Percentiles rank a stretch among this genome's conserved stretches.
Conservation (phyloP, 2,888 invertebrate species). For the Microplitis manilae region DNA sequence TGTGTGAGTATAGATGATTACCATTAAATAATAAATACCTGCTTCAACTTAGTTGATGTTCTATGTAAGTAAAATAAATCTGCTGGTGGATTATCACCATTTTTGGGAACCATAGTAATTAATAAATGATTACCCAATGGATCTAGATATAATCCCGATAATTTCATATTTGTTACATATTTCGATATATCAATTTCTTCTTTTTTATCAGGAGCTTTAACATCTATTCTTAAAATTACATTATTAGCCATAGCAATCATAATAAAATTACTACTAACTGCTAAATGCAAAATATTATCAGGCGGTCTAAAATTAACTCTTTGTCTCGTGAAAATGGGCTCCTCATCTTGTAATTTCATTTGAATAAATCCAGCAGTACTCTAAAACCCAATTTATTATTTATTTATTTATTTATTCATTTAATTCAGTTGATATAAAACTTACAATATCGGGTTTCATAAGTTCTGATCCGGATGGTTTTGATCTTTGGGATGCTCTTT, state of each 20-base stretch:
- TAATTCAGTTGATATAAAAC: constrained; percentile 40
- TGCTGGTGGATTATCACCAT: constrained; percentile 75
- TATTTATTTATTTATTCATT: not conserved
- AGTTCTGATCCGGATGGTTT: constrained; percentile 67
- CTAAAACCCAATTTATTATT: constrained; percentile 54
- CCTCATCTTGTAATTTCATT: constrained; percentile 80
- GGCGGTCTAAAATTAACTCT: constrained; percentile 86
- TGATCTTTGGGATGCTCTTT: constrained; percentile 80
- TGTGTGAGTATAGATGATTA: not conserved
- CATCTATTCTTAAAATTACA: constrained; percentile 84
- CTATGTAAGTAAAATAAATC: constrained; percentile 88
- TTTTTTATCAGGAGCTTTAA: constrained; percentile 83
- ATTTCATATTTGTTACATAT: constrained; percentile 75
- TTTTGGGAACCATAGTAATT: constrained; percentile 80
- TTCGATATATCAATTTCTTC: constrained; percentile 85
- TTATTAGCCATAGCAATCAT: constrained; percentile 89
- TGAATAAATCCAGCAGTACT: constrained; percentile 75
- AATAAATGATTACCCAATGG: constrained; percentile 90
- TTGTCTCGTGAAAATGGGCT: constrained; percentile 89
- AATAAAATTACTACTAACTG: constrained; percentile 86
- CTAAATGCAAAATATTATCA: constrained; percentile 85
- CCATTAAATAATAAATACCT: constrained; percentile 59
- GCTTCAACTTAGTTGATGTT: constrained; percentile 83
- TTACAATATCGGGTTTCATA: constrained; percentile 73
- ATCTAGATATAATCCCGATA: constrained; percentile 85